phyloP scores from a whole-genome alignment of 2,888 invertebrate genomes.

The Micoletzkya japonica region DNA sequence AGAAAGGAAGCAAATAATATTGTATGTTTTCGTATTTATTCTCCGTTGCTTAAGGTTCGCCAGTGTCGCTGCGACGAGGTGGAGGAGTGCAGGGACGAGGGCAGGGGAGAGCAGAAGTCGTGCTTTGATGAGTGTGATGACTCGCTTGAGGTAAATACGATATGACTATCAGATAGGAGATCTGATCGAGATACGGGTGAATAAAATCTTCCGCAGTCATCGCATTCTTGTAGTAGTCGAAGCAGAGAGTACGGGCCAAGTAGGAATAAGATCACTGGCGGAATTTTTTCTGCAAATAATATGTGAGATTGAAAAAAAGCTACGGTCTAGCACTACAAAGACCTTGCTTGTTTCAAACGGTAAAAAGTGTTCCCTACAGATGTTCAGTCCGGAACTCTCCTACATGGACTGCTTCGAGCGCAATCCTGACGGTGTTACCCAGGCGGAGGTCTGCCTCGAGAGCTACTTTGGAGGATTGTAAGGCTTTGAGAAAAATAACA shows the following conservation, averaged over 20 bases:
- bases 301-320: too few relatives aligned
- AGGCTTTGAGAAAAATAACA: not conserved
- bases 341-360: too few relatives aligned
- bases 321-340: too few relatives aligned
- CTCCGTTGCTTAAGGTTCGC: slow-evolving; percentile 13
- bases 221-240: not conserved
- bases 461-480: not conserved
- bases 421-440: slow-evolving; percentile 13
- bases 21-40: too few relatives aligned
- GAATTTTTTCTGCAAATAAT: too few relatives aligned
- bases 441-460: slow-evolving; percentile 26
- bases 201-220: not conserved
- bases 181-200: not conserved
- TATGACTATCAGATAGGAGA: not conserved
- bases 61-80: slow-evolving; percentile 11
- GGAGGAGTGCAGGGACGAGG: not conserved
- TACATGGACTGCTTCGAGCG: slow-evolving; percentile 27
- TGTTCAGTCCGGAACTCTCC: too few relatives aligned
- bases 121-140: slow-evolving; percentile 24
- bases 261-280: not conserved
- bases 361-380: too few relatives aligned
- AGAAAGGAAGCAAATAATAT: too few relatives aligned
- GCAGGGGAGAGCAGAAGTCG: not conserved
- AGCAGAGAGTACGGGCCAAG: not conserved
- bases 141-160: not conserved